Conservation (phyloP, 2,888 invertebrate species). For the Chloroclystis v-ata region DNA sequence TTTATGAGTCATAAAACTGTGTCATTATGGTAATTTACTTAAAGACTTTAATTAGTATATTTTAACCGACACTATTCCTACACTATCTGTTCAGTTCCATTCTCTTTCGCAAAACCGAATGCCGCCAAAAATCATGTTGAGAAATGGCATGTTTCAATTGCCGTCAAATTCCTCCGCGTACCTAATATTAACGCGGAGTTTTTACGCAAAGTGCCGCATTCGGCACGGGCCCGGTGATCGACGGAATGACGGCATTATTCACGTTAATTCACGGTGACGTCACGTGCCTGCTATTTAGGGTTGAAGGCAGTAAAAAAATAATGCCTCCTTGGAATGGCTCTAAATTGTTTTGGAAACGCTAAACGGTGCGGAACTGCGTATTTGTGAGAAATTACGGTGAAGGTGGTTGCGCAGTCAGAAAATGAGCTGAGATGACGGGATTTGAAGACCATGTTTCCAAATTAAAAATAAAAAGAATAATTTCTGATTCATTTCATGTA, state of each 20-base stretch:
- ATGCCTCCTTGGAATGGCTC: constrained; percentile 14
- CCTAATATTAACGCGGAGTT: constrained; percentile 36
- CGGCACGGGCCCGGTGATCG: constrained; percentile 62
- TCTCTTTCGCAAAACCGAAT: neutral
- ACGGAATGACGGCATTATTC: constrained; percentile 75
- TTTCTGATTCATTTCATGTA: too few species aligned
- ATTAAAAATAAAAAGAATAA: too few species aligned
- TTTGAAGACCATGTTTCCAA: too few species aligned
- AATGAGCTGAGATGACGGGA: neutral
- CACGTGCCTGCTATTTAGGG: constrained; percentile 50
- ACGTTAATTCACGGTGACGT: constrained; percentile 76
- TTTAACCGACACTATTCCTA: too few species aligned
- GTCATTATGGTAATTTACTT: too few species aligned
- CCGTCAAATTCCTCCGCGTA: constrained; percentile 1
- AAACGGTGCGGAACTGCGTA: constrained; percentile 14
- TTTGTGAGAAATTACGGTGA: constrained; percentile 11
- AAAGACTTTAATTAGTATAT: too few species aligned
- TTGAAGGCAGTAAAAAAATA: constrained; percentile 37
- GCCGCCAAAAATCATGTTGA: constrained; percentile 1
- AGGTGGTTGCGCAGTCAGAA: neutral
- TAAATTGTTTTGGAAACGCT: constrained; percentile 20
- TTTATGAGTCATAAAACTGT: too few species aligned
- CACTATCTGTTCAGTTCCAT: too few species aligned
- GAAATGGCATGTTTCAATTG: constrained; percentile 17
- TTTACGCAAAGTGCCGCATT: constrained; percentile 59